A percentile compares a stretch with the other conserved stretches of the same genome.
phyloP scores from a whole-genome alignment of 2,888 invertebrate genomes.

The Didymodactylos carnosus region DNA sequence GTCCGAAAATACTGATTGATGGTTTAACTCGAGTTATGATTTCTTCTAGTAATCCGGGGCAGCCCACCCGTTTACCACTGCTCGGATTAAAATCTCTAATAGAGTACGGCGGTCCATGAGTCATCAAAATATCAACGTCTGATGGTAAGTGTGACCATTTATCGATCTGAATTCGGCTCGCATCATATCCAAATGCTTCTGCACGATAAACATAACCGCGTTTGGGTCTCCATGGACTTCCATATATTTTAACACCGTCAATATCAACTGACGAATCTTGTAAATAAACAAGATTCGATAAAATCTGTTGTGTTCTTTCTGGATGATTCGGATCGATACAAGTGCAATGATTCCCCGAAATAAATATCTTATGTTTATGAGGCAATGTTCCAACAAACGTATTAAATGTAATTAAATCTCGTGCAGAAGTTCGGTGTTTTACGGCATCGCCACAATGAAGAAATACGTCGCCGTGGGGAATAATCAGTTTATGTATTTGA shows the following conservation, averaged over 20 bases:
- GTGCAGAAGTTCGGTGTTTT: not conserved
- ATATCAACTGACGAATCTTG: not conserved
- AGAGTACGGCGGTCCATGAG: slow-evolving; percentile 52
- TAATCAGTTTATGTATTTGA: not conserved
- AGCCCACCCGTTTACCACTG: slow-evolving; percentile 54
- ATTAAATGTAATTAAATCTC: not conserved
- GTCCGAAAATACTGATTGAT: slow-evolving; percentile 64
- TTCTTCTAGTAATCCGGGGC: slow-evolving; percentile 54
- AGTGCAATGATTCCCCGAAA: not conserved
- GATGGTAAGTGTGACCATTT: slow-evolving; percentile 57
- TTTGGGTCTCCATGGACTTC: not conserved
- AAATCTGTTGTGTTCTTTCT: not conserved
- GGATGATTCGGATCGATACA: not conserved
- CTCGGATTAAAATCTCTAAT: slow-evolving; percentile 4
- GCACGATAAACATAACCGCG: not conserved
- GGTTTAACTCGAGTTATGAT: slow-evolving; percentile 52
- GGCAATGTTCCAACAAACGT: not conserved
- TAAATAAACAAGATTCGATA: not conserved
- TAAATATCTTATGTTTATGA: not conserved
- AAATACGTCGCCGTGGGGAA: not conserved
- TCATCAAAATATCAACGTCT: slow-evolving; percentile 53
- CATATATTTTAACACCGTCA: not conserved
- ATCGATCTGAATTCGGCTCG: not conserved
- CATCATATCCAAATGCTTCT: not conserved
- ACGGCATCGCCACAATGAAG: not conserved